phyloP scores from a whole-genome alignment of 1,140 invertebrate species.

The Drosophila willistoni region DNA sequence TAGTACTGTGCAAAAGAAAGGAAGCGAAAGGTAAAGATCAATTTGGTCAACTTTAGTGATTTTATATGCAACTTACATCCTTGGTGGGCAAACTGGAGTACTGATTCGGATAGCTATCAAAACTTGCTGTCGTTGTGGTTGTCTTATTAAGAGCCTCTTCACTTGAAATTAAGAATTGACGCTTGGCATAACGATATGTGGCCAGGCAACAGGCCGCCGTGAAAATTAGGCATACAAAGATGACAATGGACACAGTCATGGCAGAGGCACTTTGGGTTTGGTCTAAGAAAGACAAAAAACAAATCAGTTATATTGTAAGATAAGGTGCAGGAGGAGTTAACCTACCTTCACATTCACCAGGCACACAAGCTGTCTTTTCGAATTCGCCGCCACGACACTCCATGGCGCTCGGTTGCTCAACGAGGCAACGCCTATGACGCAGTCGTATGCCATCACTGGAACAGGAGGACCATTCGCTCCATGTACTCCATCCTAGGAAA shows the following conservation, averaged over 20 bases:
- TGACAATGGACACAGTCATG: conserved; percentile 56
- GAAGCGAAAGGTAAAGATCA: neutral
- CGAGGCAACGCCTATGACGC: conserved; percentile 86
- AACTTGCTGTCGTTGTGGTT: conserved; percentile 85
- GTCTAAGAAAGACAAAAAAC: neutral
- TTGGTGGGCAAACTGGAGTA: conserved; percentile 92
- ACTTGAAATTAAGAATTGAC: conserved; percentile 40
- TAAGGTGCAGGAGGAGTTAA: neutral
- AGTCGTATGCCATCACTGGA: conserved; percentile 87
- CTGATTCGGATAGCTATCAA: conserved; percentile 91
- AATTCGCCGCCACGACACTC: conserved; percentile 87
- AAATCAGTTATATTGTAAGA: too few relatives aligned
- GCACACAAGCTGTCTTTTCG: conserved; percentile 87
- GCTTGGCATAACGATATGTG: conserved; percentile 58
- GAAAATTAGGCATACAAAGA: conserved; percentile 41
- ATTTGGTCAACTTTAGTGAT: neutral
- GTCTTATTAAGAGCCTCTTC: conserved; percentile 71
- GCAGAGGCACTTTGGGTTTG: conserved; percentile 53
- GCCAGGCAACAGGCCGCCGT: conserved; percentile 67
- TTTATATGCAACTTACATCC: conserved; percentile 84
- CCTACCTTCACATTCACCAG: conserved; percentile 70
- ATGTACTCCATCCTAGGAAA: conserved; percentile 86
- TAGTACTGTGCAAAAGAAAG: conserved; percentile 57
- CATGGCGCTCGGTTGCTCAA: conserved; percentile 83
- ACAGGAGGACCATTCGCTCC: conserved; percentile 89